phyloP scores from a whole-genome alignment of 2,113 vertebrate genomes.

The Elephantulus edwardii region DNA sequence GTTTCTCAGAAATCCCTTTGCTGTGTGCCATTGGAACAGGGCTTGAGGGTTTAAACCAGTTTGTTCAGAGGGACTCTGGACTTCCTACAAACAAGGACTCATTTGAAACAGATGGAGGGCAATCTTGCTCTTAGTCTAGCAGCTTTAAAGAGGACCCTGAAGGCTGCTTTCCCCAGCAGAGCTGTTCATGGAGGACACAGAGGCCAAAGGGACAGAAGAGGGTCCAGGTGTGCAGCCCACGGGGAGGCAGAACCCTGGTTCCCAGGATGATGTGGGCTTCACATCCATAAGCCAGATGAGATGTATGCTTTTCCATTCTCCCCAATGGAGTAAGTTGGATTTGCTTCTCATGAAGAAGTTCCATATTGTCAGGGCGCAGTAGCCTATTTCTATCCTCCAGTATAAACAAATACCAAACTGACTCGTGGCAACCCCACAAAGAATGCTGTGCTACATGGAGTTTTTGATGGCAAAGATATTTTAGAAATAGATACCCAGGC shows the following conservation, averaged over 20 bases:
- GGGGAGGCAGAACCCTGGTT: constrained; percentile 55
- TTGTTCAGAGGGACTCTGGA: constrained; percentile 30
- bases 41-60: constrained; percentile 60
- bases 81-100: constrained; percentile 69
- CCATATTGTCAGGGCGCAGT: background rate
- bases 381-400: background rate
- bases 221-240: constrained; percentile 12
- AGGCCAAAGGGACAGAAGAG: constrained; percentile 31
- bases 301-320: constrained; percentile 51
- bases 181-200: constrained; percentile 35
- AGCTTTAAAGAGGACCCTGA: constrained; percentile 23
- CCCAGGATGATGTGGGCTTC: background rate
- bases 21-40: constrained; percentile 53
- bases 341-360: background rate
- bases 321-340: constrained; percentile 12
- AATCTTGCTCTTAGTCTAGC: constrained; percentile 44
- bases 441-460: background rate
- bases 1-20: constrained; percentile 77
- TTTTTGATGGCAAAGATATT: background rate
- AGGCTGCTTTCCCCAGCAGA: constrained; percentile 59
- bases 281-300: constrained; percentile 33
- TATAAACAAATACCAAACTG: no score
- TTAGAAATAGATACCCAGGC: no score
- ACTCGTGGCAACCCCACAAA: no score
- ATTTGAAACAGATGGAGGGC: constrained; percentile 70